Evolutionary conservation across 1,140 invertebrate species (phyloP).

Genomic region (Atta texana): DNA sequence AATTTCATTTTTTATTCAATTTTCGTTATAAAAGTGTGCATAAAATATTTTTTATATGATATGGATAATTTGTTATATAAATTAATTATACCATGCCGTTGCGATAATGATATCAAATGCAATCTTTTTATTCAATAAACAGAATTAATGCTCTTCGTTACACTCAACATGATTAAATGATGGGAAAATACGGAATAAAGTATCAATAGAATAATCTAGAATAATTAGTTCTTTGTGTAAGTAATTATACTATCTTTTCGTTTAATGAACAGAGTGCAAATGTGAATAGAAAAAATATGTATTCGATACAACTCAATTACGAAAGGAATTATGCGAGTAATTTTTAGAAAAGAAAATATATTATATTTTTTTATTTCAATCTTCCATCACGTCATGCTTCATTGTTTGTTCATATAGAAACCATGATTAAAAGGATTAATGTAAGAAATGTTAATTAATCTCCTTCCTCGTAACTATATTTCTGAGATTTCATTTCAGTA

Average conservation of each 20-base stretch:
- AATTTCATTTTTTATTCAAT: not conserved
- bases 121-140: slow-evolving; percentile 12
- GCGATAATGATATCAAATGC: not conserved
- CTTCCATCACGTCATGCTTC: not conserved
- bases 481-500: slow-evolving; percentile 12
- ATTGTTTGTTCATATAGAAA: not conserved
- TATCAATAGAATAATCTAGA: not conserved
- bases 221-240: not conserved
- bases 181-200: not conserved
- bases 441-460: not conserved
- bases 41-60: not conserved
- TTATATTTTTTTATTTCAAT: slow-evolving; percentile 3
- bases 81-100: not conserved
- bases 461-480: not conserved
- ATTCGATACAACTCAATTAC: slow-evolving; percentile 7
- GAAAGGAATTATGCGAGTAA: not conserved
- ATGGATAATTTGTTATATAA: not conserved
- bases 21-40: not conserved
- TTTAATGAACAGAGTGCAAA: slow-evolving; percentile 24
- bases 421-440: not conserved
- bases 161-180: slow-evolving; percentile 13
- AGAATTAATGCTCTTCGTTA: slow-evolving; percentile 4
- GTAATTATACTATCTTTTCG: slow-evolving; percentile 23
- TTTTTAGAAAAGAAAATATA: not conserved
- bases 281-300: not conserved